phyloP scores from a whole-genome alignment of 2,888 invertebrate genomes.

The Eupithecia centaureata region DNA sequence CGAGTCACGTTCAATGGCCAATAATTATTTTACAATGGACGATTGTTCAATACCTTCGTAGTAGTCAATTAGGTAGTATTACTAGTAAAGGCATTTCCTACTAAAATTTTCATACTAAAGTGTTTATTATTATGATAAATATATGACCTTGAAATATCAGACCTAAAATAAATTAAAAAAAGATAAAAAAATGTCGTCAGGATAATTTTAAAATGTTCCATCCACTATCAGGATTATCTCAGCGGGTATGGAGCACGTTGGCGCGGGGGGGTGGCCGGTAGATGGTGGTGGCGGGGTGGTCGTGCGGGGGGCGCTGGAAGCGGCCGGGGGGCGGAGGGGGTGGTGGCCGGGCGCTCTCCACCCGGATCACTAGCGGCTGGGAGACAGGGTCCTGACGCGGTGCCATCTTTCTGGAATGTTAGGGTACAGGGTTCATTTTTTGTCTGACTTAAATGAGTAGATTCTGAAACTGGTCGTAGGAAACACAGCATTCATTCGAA shows the following conservation, averaged over 20 bases:
- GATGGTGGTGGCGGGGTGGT: slow-evolving; percentile 66
- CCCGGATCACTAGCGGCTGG: slow-evolving; percentile 60
- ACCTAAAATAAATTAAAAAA: not conserved
- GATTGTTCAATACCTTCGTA: too few species aligned
- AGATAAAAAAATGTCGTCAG: not conserved
- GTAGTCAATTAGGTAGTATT: too few species aligned
- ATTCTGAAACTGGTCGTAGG: too few species aligned
- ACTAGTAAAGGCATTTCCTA: not conserved
- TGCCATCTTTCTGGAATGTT: slow-evolving; percentile 58
- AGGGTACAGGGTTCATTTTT: not conserved
- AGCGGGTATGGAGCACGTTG: slow-evolving; percentile 51
- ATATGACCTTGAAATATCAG: not conserved
- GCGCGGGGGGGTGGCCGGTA: slow-evolving; percentile 53
- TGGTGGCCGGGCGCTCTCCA: slow-evolving; percentile 58
- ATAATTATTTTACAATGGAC: too few species aligned
- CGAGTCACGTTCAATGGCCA: too few species aligned
- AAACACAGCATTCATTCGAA: too few species aligned
- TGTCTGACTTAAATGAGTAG: too few species aligned
- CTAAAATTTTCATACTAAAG: not conserved
- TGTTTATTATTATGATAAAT: too few species aligned
- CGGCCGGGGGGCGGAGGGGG: slow-evolving; percentile 71
- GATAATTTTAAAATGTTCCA: not conserved
- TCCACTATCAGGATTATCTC: slow-evolving; percentile 25
- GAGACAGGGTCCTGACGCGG: slow-evolving; percentile 71
- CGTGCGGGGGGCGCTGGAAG: slow-evolving; percentile 75